phyloP scores from a whole-genome alignment of 2,113 vertebrate species.

The Canis aureus region DNA sequence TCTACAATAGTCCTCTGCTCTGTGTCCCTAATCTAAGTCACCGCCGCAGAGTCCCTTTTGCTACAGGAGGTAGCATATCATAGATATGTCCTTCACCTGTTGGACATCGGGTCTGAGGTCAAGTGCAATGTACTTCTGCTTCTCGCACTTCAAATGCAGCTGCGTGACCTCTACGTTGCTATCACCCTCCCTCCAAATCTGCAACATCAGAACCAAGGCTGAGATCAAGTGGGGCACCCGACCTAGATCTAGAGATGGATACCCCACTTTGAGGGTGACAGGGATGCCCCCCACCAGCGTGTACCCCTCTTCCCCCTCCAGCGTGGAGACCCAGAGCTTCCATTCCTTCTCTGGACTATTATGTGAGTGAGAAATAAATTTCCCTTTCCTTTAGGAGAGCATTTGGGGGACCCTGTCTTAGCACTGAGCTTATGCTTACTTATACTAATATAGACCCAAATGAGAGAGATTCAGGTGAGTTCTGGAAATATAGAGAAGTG shows the following conservation, averaged over 20 bases:
- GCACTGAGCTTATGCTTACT: neutral
- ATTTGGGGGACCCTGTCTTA: accelerated
- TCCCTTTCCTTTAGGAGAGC: neutral
- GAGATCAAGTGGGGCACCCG: accelerated
- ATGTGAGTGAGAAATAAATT: neutral
- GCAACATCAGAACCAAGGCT: neutral
- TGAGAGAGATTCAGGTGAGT: neutral
- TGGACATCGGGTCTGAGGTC: neutral
- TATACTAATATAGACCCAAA: neutral
- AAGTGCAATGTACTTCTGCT: accelerated
- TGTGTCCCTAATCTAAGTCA: neutral
- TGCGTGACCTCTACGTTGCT: accelerated
- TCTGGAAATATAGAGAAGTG: neutral
- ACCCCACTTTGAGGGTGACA: neutral
- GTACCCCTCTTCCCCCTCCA: no score
- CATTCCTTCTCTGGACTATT: neutral
- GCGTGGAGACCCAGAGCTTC: accelerated
- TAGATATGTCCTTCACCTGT: accelerated
- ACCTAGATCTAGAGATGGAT: neutral
- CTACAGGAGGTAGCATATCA: neutral
- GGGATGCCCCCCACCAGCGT: neutral
- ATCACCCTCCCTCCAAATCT: neutral
- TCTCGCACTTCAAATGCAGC: neutral
- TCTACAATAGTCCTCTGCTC: neutral
- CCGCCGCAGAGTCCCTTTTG: neutral